Conservation (phyloP, 2,888 invertebrate genomes). For the Drosophila colorata region DNA sequence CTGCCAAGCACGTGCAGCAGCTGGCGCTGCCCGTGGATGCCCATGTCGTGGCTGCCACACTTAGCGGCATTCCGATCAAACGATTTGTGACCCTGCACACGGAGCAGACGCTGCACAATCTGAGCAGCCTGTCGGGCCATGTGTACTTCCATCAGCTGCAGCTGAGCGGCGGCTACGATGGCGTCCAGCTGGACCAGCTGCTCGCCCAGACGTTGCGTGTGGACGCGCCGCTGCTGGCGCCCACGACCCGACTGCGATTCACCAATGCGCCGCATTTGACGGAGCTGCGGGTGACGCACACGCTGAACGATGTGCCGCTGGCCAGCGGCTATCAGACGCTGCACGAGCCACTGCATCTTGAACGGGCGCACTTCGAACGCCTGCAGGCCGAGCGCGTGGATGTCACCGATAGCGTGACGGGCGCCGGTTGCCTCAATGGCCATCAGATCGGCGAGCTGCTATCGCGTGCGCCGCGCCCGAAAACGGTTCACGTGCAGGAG, state of each 20-base stretch:
- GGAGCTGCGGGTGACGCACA: constrained; percentile 78
- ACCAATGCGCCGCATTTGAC: constrained; percentile 42
- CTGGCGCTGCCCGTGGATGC: constrained; percentile 84
- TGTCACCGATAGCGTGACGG: constrained; percentile 83
- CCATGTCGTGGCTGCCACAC: constrained; percentile 83
- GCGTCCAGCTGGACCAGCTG: constrained; percentile 85
- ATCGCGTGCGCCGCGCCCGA: constrained; percentile 47
- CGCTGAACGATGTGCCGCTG: constrained; percentile 83
- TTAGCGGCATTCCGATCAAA: constrained; percentile 85
- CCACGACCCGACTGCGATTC: constrained; percentile 83
- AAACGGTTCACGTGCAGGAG: constrained; percentile 77
- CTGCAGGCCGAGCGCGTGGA: constrained; percentile 78
- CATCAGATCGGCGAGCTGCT: constrained; percentile 83
- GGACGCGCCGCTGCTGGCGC: constrained; percentile 81
- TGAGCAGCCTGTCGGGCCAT: constrained; percentile 84
- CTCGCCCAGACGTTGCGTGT: constrained; percentile 84
- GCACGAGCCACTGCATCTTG: constrained; percentile 77
- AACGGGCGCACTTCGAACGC: constrained; percentile 69
- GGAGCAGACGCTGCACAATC: constrained; percentile 84
- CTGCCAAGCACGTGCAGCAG: constrained; percentile 86
- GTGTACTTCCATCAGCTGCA: constrained; percentile 85
- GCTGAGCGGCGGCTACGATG: constrained; percentile 84
- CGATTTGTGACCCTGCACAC: constrained; percentile 86
- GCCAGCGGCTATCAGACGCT: constrained; percentile 68
- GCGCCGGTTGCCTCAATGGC: constrained; percentile 76